Percentiles rank a stretch among this genome's conserved stretches.
These are phyloP conservation scores for Sebastes diploproa DNA, from an alignment of 2,797 vertebrate species.

Conservation along the genomic window DNA sequence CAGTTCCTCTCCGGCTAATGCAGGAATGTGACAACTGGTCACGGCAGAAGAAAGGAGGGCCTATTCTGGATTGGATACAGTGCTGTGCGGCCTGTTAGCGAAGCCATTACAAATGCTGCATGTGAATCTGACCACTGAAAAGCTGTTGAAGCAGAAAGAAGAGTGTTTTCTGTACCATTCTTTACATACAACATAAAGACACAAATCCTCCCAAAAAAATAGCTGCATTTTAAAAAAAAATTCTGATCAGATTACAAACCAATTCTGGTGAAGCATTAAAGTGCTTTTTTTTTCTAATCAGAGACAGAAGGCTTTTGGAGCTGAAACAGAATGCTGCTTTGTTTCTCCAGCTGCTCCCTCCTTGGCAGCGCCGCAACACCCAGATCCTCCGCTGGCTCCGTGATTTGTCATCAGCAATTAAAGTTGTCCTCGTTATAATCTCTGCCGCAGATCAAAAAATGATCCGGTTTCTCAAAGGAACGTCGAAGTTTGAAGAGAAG, in stretches of 20 bases:
- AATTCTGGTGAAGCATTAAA: constrained; percentile 44
- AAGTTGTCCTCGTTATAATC: constrained; percentile 52
- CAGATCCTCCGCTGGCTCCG: constrained; percentile 48
- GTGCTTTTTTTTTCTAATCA: constrained; percentile 37
- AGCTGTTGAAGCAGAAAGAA: constrained; percentile 33
- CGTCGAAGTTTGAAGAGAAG: constrained; percentile 19
- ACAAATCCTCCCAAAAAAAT: constrained; percentile 35
- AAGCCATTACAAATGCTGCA: constrained; percentile 49
- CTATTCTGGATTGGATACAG: constrained; percentile 73
- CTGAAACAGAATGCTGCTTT: constrained; percentile 65
- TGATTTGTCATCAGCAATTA: constrained; percentile 72
- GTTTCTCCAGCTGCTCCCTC: constrained; percentile 73
- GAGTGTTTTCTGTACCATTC: constrained; percentile 12
- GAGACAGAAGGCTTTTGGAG: constrained; percentile 64
- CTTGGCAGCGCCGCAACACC: constrained; percentile 45
- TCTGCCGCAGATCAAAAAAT: constrained; percentile 31
- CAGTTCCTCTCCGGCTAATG: constrained; percentile 61
- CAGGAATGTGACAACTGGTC: constrained; percentile 79
- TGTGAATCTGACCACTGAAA: constrained; percentile 52
- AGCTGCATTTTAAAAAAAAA: constrained; percentile 29
- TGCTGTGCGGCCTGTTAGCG: constrained; percentile 52
- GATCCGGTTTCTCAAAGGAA: constrained; percentile 27
- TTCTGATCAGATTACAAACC: constrained; percentile 44
- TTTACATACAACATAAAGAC: background rate
- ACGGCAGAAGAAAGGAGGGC: constrained; percentile 69